These are phyloP conservation scores for Sesia bembeciformis DNA, from an alignment of 2,888 invertebrate species.

Conservation along the genomic window DNA sequence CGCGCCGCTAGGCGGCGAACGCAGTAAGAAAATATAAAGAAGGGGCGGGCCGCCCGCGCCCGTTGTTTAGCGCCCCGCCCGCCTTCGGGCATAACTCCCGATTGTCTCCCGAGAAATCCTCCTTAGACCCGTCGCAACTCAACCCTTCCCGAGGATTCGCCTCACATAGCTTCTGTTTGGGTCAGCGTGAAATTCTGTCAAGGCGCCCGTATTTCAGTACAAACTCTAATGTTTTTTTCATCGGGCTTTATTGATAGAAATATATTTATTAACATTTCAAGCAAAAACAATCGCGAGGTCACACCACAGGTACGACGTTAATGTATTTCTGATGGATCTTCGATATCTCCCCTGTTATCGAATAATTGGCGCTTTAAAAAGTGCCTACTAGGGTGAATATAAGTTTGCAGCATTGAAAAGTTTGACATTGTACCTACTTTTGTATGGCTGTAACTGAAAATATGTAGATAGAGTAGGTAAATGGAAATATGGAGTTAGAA, in stretches of 20 bases:
- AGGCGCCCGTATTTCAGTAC: slow-evolving; percentile 45
- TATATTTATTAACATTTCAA: slow-evolving; percentile 14
- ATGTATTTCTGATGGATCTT: slow-evolving; percentile 70
- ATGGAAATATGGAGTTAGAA: not conserved
- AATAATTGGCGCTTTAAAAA: slow-evolving; percentile 40
- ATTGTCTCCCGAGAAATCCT: slow-evolving; percentile 71
- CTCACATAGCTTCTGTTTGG: slow-evolving; percentile 68
- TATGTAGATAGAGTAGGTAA: not conserved
- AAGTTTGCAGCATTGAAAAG: no score
- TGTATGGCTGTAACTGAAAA: no score
- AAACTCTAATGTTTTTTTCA: slow-evolving; percentile 46
- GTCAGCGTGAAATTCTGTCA: slow-evolving; percentile 68
- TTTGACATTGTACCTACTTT: no score
- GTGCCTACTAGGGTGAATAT: no score
- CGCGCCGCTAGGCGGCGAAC: slow-evolving; percentile 72
- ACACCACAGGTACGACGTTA: slow-evolving; percentile 45
- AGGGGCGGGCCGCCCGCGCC: slow-evolving; percentile 75
- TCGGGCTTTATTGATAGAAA: slow-evolving; percentile 4
- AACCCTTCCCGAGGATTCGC: slow-evolving; percentile 64
- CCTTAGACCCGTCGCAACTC: slow-evolving; percentile 67
- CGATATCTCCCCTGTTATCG: slow-evolving; percentile 40
- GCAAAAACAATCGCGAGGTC: slow-evolving; percentile 40
- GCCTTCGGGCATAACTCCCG: slow-evolving; percentile 73
- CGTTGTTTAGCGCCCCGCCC: slow-evolving; percentile 74
- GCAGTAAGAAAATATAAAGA: slow-evolving; percentile 82